Evolutionary conservation across 1,140 invertebrate genomes (phyloP).

Genomic region (Octopus bimaculoides): DNA sequence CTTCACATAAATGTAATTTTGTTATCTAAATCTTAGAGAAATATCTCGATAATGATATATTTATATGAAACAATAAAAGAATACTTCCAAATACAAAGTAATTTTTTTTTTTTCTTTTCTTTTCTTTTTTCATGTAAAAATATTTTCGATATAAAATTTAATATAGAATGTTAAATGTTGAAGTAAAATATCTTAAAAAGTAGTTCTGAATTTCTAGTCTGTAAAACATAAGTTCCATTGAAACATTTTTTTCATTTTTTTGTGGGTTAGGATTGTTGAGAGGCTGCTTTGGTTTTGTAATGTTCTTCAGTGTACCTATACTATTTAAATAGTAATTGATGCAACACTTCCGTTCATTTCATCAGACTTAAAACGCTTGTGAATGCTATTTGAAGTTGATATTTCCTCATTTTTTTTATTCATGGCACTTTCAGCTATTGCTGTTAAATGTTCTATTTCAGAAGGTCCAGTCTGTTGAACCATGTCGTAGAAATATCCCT

Average conservation of each 20-base stretch:
- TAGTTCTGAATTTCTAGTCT: not conserved
- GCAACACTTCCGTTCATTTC: not conserved
- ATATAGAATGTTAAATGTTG: no score
- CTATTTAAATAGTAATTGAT: not conserved
- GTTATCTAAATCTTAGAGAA: no score
- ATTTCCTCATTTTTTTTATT: not conserved
- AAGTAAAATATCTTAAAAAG: not conserved
- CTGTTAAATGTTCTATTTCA: constrained; percentile 38
- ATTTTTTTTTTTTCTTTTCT: no score
- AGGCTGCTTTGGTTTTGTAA: not conserved
- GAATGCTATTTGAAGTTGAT: not conserved
- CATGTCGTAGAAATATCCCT: constrained; percentile 56
- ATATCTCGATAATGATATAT: no score
- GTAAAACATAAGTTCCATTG: not conserved
- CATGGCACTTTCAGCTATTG: constrained; percentile 35
- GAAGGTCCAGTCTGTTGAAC: constrained; percentile 52
- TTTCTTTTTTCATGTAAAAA: no score
- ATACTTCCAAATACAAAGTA: no score
- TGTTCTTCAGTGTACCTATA: not conserved
- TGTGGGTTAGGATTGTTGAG: not conserved
- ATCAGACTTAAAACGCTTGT: no score
- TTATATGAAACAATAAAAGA: no score
- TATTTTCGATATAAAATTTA: no score
- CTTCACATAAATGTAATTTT: no score
- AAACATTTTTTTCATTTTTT: not conserved